Evolutionary conservation across 2,113 vertebrate genomes (phyloP).

Genomic region (Lathamus discolor): DNA sequence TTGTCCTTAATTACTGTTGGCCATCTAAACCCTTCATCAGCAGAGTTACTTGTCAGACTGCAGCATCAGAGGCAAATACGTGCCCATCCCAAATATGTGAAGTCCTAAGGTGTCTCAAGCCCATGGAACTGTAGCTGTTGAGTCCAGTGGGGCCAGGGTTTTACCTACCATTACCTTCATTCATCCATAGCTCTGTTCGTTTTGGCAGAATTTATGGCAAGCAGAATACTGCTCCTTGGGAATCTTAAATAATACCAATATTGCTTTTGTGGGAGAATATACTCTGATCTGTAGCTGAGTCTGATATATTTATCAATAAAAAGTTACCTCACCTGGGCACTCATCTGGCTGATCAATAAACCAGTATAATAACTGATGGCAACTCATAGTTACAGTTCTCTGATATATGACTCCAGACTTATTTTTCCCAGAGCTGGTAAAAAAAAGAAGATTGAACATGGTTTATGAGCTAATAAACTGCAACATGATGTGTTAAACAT

Average conservation of each 20-base stretch:
- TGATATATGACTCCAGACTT: neutral
- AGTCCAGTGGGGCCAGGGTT: neutral
- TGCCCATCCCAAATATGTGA: neutral
- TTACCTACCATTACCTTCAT: neutral
- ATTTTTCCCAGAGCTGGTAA: neutral
- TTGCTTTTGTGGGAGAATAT: neutral
- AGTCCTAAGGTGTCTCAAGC: neutral
- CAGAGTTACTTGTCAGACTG: neutral
- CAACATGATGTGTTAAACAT: neutral
- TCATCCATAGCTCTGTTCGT: neutral
- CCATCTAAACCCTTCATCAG: neutral
- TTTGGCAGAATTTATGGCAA: neutral
- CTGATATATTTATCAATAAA: slow-evolving; percentile 15
- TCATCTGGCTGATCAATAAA: slow-evolving; percentile 32
- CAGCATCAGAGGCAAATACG: neutral
- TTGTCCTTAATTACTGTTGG: neutral
- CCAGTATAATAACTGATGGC: neutral
- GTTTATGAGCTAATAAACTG: slow-evolving; percentile 34
- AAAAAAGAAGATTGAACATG: neutral
- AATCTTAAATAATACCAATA: neutral
- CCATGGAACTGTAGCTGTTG: neutral
- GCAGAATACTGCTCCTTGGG: neutral
- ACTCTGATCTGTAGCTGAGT: slow-evolving; percentile 25
- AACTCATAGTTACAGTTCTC: neutral
- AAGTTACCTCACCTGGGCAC: neutral